Evolutionary conservation across 2,888 invertebrate genomes (phyloP).

Genomic region (Taphrorychus bicolor): DNA sequence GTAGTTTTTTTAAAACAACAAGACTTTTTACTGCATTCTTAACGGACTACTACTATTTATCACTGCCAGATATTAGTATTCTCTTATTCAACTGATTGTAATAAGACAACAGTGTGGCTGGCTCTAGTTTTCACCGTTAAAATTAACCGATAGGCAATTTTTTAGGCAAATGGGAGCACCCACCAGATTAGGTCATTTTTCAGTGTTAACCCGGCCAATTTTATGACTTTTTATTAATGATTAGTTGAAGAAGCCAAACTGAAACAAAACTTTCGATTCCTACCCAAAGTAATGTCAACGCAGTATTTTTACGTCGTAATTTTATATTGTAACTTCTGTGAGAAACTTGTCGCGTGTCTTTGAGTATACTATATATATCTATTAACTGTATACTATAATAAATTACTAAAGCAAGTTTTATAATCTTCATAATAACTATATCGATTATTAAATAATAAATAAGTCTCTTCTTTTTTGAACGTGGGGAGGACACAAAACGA

Average conservation of each 20-base stretch:
- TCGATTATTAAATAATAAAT: neutral
- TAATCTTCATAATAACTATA: conserved; percentile 1
- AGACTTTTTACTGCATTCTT: neutral
- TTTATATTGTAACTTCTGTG: conserved; percentile 8
- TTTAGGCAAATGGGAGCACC: neutral
- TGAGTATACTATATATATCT: conserved; percentile 21
- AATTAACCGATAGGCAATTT: neutral
- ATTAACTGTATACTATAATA: conserved; percentile 34
- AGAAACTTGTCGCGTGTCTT: conserved; percentile 7
- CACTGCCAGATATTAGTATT: neutral
- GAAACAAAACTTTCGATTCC: conserved; percentile 4
- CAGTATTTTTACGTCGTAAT: conserved; percentile 25
- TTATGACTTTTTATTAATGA: neutral
- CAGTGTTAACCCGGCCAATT: neutral
- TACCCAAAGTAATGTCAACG: conserved; percentile 6
- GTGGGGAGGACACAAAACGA: neutral
- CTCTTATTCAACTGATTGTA: neutral
- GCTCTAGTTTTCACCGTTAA: neutral
- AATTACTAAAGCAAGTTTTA: conserved; percentile 14
- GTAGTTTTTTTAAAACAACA: neutral
- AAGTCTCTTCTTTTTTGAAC: neutral
- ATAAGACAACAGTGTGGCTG: neutral
- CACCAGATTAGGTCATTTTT: neutral
- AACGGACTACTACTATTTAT: neutral
- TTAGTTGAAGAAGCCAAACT: neutral